These are phyloP conservation scores for Turnix velox DNA, from an alignment of 2,113 vertebrate genomes.

Conservation along the genomic window DNA sequence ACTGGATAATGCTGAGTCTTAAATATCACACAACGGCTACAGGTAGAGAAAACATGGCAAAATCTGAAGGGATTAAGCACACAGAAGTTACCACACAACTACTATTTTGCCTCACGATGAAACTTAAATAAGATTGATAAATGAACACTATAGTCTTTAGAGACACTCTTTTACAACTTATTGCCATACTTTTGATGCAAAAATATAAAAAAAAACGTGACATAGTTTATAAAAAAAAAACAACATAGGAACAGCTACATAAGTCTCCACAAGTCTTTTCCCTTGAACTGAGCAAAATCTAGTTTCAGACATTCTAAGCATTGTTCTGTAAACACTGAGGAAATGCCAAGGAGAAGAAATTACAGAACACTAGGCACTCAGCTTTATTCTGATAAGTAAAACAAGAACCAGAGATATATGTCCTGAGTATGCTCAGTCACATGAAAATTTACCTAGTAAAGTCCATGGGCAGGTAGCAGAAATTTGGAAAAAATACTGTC, in stretches of 20 bases:
- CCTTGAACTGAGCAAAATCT: not conserved
- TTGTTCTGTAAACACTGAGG: not conserved
- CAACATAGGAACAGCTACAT: rapidly evolving
- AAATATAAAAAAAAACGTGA: not conserved
- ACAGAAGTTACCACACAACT: not conserved
- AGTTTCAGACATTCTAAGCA: not conserved
- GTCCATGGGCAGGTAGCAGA: not conserved
- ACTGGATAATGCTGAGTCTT: not conserved
- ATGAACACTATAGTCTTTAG: not conserved
- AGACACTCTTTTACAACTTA: not conserved
- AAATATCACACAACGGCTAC: not conserved
- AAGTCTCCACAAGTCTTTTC: not conserved
- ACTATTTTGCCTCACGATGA: not conserved
- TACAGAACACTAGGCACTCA: rapidly evolving
- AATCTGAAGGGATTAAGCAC: not conserved
- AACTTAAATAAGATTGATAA: not conserved
- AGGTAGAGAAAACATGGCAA: not conserved
- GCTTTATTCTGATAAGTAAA: not conserved
- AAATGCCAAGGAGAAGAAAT: not conserved
- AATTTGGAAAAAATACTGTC: not conserved
- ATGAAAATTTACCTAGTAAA: not conserved
- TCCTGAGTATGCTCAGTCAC: not conserved
- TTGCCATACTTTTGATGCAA: not conserved
- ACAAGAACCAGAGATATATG: not conserved
- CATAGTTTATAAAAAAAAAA: not conserved